Percentiles rank a stretch among this genome's conserved stretches.
Conservation (phyloP, 1,140 invertebrate genomes). For the Drosophila aff. region DNA sequence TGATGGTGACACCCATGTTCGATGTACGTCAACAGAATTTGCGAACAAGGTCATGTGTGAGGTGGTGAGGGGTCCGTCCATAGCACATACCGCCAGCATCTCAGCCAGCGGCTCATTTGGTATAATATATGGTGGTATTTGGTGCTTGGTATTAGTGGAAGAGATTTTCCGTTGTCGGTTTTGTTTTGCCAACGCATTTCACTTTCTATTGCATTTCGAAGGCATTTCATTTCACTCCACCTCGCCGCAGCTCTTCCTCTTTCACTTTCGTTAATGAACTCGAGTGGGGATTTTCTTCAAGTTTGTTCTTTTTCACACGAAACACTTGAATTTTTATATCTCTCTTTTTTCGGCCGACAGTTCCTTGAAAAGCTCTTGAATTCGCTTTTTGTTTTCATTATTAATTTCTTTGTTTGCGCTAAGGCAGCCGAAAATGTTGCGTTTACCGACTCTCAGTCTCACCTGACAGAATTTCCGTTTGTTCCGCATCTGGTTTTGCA, state of each 20-base stretch:
- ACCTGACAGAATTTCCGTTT: constrained; percentile 51
- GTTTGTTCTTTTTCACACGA: constrained; percentile 38
- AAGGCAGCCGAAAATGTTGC: constrained; percentile 58
- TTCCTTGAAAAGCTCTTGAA: constrained; percentile 33
- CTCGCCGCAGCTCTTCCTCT: constrained; percentile 43
- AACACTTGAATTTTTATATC: constrained; percentile 6
- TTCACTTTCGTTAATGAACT: constrained; percentile 67
- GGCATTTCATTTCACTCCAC: constrained; percentile 50
- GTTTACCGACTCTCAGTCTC: constrained; percentile 24
- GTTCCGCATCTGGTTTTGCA: constrained; percentile 50
- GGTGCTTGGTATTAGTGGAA: constrained; percentile 33
- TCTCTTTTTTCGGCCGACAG: background rate
- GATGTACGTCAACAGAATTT: constrained; percentile 53
- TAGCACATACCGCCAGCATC: constrained; percentile 66
- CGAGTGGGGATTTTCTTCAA: constrained; percentile 5
- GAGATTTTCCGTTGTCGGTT: constrained; percentile 30
- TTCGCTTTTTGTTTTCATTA: constrained; percentile 15
- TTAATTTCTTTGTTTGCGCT: constrained; percentile 37
- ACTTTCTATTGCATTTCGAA: constrained; percentile 80
- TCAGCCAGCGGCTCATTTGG: constrained; percentile 52
- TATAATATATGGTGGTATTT: constrained; percentile 27
- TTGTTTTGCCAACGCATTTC: constrained; percentile 71
- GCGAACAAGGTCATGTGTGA: constrained; percentile 77
- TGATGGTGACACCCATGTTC: constrained; percentile 47
- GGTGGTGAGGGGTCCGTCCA: constrained; percentile 13